Conservation (phyloP, 2,797 vertebrate species). For the Crenuchus spilurus region DNA sequence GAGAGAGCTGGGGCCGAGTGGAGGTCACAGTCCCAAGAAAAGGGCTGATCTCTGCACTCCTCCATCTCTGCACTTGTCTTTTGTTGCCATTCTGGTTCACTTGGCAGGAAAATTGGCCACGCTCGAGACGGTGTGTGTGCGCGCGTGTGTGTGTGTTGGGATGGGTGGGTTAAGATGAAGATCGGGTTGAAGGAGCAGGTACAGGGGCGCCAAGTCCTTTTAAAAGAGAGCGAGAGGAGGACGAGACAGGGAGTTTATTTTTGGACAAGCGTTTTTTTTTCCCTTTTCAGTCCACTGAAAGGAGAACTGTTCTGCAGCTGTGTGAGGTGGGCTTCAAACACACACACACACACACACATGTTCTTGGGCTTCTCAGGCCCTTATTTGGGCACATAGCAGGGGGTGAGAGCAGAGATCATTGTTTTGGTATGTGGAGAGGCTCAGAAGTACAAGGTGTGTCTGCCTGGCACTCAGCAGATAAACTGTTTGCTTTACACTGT, state of each 20-base stretch:
- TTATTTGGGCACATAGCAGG: slow-evolving; percentile 42
- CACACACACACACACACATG: neutral
- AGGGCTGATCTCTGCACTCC: slow-evolving; percentile 30
- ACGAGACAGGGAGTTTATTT: slow-evolving; percentile 62
- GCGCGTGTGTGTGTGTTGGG: no score
- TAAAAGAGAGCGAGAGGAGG: slow-evolving; percentile 41
- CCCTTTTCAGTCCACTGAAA: slow-evolving; percentile 46
- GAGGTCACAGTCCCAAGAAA: neutral
- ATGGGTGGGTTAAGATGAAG: slow-evolving; percentile 21
- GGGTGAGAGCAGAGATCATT: slow-evolving; percentile 33
- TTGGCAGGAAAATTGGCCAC: slow-evolving; percentile 77
- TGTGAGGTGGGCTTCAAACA: neutral
- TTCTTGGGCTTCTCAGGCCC: slow-evolving; percentile 24
- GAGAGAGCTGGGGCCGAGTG: neutral
- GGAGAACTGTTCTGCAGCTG: slow-evolving; percentile 11
- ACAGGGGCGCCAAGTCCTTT: slow-evolving; percentile 1
- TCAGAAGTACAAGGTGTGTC: slow-evolving; percentile 33
- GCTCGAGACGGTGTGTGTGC: slow-evolving; percentile 9
- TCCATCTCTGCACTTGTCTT: neutral
- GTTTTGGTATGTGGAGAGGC: slow-evolving; percentile 50
- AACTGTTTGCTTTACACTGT: slow-evolving; percentile 11
- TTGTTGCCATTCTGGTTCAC: slow-evolving; percentile 69
- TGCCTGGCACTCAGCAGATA: slow-evolving; percentile 29
- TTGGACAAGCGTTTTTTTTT: slow-evolving; percentile 54
- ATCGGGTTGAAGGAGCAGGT: slow-evolving; percentile 60